Conservation (phyloP, 1,140 invertebrate species). For the Coptotermes formosanus region DNA sequence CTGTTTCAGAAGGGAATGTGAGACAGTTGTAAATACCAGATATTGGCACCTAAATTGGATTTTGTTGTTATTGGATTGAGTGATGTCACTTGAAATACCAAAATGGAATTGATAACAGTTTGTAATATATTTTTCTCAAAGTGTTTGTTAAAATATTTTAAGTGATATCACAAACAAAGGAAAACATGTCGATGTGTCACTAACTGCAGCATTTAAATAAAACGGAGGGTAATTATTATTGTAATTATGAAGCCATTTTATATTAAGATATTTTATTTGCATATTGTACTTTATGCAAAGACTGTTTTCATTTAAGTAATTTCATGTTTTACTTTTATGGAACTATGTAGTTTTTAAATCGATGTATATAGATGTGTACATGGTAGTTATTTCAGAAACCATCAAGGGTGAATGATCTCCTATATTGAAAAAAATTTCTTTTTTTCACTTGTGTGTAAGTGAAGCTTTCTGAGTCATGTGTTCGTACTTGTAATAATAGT, state of each 20-base stretch:
- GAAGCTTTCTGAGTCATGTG: background rate
- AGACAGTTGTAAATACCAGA: background rate
- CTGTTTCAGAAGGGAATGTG: background rate
- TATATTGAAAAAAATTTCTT: background rate
- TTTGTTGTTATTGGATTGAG: background rate
- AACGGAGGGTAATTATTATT: background rate
- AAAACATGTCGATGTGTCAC: background rate
- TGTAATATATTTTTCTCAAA: slow-evolving; percentile 9
- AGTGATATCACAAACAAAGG: slow-evolving; percentile 7
- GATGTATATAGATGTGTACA: background rate
- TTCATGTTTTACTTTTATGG: background rate
- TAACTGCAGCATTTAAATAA: background rate
- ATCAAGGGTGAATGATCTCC: background rate
- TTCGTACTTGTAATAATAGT: background rate
- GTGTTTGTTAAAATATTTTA: slow-evolving; percentile 1
- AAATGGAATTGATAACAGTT: background rate
- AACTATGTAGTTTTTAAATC: background rate
- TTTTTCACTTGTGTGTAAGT: background rate
- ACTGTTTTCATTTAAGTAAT: slow-evolving; percentile 18
- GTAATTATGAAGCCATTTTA: slow-evolving; percentile 16
- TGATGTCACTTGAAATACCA: background rate
- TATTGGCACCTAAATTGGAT: background rate
- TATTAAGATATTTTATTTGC: slow-evolving; percentile 9
- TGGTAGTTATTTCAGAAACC: background rate
- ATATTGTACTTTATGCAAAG: slow-evolving; percentile 11